Conservation (phyloP, 2,888 invertebrate species). For the Tinea pellionella region DNA sequence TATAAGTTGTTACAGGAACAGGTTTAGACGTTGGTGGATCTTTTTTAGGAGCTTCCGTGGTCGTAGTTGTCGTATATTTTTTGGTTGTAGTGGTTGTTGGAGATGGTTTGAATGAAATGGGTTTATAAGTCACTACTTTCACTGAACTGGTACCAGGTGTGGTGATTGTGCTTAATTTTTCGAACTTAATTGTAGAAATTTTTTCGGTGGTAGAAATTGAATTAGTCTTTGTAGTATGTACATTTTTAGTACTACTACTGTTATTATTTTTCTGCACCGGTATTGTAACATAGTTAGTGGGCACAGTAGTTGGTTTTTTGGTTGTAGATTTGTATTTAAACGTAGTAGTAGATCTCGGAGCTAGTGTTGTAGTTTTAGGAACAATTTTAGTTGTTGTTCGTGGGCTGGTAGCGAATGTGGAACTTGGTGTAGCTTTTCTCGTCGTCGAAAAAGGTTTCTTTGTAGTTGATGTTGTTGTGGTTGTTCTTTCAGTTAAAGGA, state of each 20-base stretch:
- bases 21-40: slow-evolving; percentile 14
- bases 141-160: slow-evolving; percentile 10
- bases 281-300: slow-evolving; percentile 19
- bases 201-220: slow-evolving; percentile 29
- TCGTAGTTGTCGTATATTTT: slow-evolving; percentile 19
- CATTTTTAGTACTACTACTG: slow-evolving; percentile 19
- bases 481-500: slow-evolving; percentile 10
- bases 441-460: slow-evolving; percentile 23
- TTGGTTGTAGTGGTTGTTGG: slow-evolving; percentile 14
- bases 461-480: slow-evolving; percentile 22
- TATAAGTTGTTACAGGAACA: slow-evolving; percentile 20
- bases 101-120: neutral
- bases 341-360: slow-evolving; percentile 18
- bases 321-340: slow-evolving; percentile 17
- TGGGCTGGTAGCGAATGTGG: slow-evolving; percentile 16
- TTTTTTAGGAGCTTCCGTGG: neutral
- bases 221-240: slow-evolving; percentile 21
- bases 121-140: slow-evolving; percentile 9
- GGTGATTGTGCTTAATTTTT: slow-evolving; percentile 19
- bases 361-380: slow-evolving; percentile 18
- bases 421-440: slow-evolving; percentile 17
- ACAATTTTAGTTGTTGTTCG: slow-evolving; percentile 17
- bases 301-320: slow-evolving; percentile 23
- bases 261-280: slow-evolving; percentile 18
- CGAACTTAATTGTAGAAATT: slow-evolving; percentile 19